Base-by-base conservation (phyloP, 2,888 invertebrate genomes). In the Pheosia gnoma region DNA sequence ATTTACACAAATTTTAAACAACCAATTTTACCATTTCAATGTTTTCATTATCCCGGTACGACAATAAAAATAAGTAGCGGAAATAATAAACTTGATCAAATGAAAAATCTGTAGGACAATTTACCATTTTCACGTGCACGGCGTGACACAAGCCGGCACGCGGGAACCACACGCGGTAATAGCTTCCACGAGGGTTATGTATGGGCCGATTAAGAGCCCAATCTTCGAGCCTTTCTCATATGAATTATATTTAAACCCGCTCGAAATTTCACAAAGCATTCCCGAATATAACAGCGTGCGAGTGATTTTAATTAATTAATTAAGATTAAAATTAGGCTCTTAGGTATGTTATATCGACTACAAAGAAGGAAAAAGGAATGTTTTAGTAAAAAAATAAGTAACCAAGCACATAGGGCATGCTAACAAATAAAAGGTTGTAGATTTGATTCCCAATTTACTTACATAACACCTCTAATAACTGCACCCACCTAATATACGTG, bases 221-320 rank as follows among this genome's bases (percentile, higher is more conserved):
- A 51, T 51, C 51, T 51, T 51, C 51, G 51, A 51, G 13, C 51
- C 51, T 51, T 51, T 51, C 51, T 51, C 45, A 58, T 51, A 55
- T 61, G 54, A 58, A 54, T 58, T 60, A 55, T 58, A 38, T 39
- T 49, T 51, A 57, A 45, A 11, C 36, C 43, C 57, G 13, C 7
- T 13, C n/a, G 6, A 9, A 25, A 59, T 52, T 52, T 41, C 25
- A 11, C 41, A 59, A 49, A 51, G 55, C 25, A 7, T 7, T 25
- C 9, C 25, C 51, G 0, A 9, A 11, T 41, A 47, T 47, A 47
- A 47, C 51, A 51, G 25, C 7, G 25, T 3, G 25, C 7, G 25
- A 7, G 25, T 25, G 51, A 13, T 47, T 25, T 51, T 25, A 51
- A 51, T 51, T 25, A 51, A 51, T 25, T 5, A 51, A 51, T 3